Base-by-base conservation (phyloP, 2,797 vertebrate genomes). In the Benthosema pterotum region DNA sequence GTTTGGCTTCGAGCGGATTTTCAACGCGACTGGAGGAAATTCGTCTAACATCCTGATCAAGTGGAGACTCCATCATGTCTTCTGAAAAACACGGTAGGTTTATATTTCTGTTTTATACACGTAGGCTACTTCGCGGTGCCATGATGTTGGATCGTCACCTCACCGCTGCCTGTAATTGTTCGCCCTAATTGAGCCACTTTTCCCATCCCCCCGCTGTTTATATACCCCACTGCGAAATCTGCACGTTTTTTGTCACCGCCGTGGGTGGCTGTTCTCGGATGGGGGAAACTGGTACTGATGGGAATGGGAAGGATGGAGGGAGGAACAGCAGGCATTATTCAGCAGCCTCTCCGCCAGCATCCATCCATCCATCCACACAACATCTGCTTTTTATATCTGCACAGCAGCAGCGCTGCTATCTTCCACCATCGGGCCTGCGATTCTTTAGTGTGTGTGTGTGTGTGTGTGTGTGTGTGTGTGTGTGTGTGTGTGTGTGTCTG, bases 21-120 rank as follows among this genome's bases (percentile, higher is more conserved):
- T 13, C 67, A 75, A 77, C 65, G 55, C 75, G 73, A 64, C 70
- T 69, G 71, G 77, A 76, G 68, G 15, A 69, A 72, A 65, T 59
- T 12, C 18, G 43, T 28, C 16, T 11, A 19, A 65, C 50, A 72
- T 50, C 65, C 19, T n/a, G 38, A 69, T 49, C 74, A 46, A 69
- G 54, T 69, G 75, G 69, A 77, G 59, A 78, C 75, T 61, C 50
- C 58, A 48, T 56, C 61, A 94, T 94, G 93, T 92, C 93, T 76
- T 89, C 92, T 50, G 91, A 89, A 77, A 94, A 94, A 87, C 91
- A 93, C 91, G 92, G 93, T 94, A 82, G 89, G 88, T 4, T 17
- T 52, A 16, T 15, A n/a, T n/a, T n/a, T n/a, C n/a, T n/a, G n/a
- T 43, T 59, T 77, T 45, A 9, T 48, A n/a, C 52, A 15, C 57